Base-by-base conservation (phyloP, 64 coral and sea anemone genomes). In the Montipora cactus region DNA sequence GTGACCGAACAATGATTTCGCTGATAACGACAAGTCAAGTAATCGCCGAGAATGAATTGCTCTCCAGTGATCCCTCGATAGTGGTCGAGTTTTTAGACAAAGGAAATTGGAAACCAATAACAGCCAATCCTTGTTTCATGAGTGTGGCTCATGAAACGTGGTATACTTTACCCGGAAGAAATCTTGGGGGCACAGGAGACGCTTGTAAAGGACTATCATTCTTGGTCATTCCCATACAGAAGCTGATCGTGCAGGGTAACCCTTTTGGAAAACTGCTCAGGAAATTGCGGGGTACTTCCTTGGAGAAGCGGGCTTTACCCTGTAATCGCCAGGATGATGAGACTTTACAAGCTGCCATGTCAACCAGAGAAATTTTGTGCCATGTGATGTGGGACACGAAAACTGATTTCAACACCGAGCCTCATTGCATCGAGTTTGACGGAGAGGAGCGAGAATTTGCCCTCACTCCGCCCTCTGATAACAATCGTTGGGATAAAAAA, bases 1-100 rank as follows among this genome's bases (percentile, higher is more conserved):
- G 18, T 1, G 82, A 71, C 0, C 15, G 4, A 69, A 19, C 66
- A 46, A 67, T 5, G 5, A 2, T n/a, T 46, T 18, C 16, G 7
- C 47, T 86, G 18, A 71, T 86, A 46, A 86, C 82, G 8, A 86
- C 82, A 23, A 86, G 64, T 69, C 82, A 86, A 70, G 81, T 84
- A 11, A 25, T 84, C 37, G 47, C 11, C 4, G 67, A 83, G 28
- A 19, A 16, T 5, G 58, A 81, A 0, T 59, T 81, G 55, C 49
- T 59, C 7, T 58, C 79, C 1, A 7, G 5, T 13, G 57, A 14
- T 12, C 23, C 52, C 3, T 58, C 52, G 28, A 81, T 81, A 28
- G 10, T 5, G 1, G 79, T 59, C n/a, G 79, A 81, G 3, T 62
- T 59, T 59, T 44, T 81, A 4, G 57, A 81, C 79, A 12, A 20